These are phyloP conservation scores for Campaea margaritaria DNA, from an alignment of 2,888 invertebrate species.

Conservation along the genomic window DNA sequence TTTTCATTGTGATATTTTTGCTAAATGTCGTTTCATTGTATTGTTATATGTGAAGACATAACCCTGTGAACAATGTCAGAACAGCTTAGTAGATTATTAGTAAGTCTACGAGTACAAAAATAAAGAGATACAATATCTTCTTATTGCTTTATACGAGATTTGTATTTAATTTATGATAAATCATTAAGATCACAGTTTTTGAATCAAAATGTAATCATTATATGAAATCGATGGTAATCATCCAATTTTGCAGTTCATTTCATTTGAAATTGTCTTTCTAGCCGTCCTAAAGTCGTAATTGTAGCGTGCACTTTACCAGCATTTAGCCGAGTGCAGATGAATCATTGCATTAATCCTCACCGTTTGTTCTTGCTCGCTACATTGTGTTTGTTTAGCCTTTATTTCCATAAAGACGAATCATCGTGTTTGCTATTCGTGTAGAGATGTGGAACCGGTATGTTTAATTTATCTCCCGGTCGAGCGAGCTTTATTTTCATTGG, in stretches of 20 bases:
- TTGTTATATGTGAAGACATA: no score
- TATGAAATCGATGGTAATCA: not conserved
- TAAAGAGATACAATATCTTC: no score
- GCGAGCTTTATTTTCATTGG: conserved; percentile 35
- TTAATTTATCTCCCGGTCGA: conserved; percentile 37
- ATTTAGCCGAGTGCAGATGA: conserved; percentile 46
- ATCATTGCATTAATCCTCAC: conserved; percentile 60
- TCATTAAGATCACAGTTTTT: no score
- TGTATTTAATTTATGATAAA: no score
- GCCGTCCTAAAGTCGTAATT: conserved; percentile 1
- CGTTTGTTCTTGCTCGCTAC: conserved; percentile 60
- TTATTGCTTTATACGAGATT: no score
- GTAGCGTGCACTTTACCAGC: conserved; percentile 6
- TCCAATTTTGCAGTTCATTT: not conserved
- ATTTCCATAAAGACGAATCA: conserved; percentile 57
- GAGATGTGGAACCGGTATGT: conserved; percentile 36
- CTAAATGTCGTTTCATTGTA: no score
- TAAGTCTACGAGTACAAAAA: no score
- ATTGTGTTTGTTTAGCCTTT: conserved; percentile 51
- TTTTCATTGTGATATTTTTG: no score
- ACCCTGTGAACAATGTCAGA: no score
- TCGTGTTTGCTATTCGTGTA: conserved; percentile 44
- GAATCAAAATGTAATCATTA: no score
- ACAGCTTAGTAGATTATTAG: no score
- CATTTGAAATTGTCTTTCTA: not conserved